phyloP scores from a whole-genome alignment of 2,888 invertebrate species.

The Hirtodrosophila cameraria region DNA sequence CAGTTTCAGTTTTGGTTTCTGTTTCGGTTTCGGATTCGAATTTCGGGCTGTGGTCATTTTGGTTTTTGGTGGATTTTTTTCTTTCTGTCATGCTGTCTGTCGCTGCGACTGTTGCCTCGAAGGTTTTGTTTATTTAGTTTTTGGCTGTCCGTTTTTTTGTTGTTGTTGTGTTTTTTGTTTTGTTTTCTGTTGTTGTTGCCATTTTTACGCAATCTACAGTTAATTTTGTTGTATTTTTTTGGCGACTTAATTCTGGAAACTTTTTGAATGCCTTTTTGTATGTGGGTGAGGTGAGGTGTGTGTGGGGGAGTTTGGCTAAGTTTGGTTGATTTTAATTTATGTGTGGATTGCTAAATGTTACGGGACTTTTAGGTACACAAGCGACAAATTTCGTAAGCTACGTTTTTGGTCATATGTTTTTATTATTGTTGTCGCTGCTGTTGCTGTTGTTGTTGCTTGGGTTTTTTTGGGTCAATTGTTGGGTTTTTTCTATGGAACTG shows the following conservation, averaged over 20 bases:
- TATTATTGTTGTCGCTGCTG: constrained; percentile 1
- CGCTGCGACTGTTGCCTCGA: constrained; percentile 26
- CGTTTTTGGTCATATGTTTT: constrained; percentile 27
- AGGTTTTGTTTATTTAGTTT: constrained; percentile 59
- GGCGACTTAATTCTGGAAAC: constrained; percentile 55
- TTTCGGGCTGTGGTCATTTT: constrained; percentile 39
- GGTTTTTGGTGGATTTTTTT: constrained; percentile 22
- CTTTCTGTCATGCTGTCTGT: no score
- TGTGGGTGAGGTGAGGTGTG: background rate
- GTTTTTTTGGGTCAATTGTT: constrained; percentile 31
- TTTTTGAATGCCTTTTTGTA: constrained; percentile 27
- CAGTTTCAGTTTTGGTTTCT: constrained; percentile 7
- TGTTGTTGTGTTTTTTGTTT: no score
- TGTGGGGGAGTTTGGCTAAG: constrained; percentile 4
- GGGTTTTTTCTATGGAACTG: constrained; percentile 14
- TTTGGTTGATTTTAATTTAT: constrained; percentile 58
- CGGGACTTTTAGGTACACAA: constrained; percentile 40
- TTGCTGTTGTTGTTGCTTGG: constrained; percentile 4
- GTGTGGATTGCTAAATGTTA: constrained; percentile 56
- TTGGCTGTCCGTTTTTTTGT: constrained; percentile 26
- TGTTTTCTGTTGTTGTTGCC: constrained; percentile 13
- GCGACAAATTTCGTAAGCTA: constrained; percentile 44
- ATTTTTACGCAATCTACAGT: constrained; percentile 67
- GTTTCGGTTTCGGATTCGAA: constrained; percentile 35
- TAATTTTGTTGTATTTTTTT: constrained; percentile 39